Percentiles rank a stretch among this genome's conserved stretches.
phyloP scores from a whole-genome alignment of 2,888 invertebrate species.

The Pristionchus arcanus region DNA sequence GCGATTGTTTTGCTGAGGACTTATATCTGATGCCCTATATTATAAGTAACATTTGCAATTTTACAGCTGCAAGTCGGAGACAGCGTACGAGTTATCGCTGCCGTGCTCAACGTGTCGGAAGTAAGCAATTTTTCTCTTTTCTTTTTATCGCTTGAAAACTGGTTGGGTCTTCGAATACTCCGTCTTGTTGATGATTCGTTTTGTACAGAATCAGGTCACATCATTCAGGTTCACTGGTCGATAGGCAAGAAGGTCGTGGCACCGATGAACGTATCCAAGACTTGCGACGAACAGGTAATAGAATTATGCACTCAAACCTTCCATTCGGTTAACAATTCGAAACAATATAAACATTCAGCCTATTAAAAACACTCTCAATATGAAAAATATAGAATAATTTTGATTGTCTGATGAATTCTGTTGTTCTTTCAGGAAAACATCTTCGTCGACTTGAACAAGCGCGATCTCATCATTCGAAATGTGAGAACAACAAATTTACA shows the following conservation, averaged over 20 bases:
- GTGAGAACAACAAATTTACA: background rate
- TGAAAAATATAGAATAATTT: too few relatives aligned
- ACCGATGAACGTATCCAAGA: background rate
- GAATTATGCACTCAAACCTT: too few relatives aligned
- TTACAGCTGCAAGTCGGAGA: background rate
- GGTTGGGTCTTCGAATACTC: background rate
- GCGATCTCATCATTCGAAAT: constrained; percentile 25
- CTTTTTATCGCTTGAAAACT: background rate
- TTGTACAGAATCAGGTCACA: too few relatives aligned
- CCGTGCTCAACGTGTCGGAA: background rate
- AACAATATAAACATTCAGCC: too few relatives aligned
- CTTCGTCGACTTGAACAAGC: background rate
- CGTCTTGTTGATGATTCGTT: too few relatives aligned
- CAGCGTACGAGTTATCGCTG: background rate
- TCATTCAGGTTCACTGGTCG: background rate
- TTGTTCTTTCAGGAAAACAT: background rate
- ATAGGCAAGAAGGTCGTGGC: background rate
- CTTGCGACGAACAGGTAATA: background rate
- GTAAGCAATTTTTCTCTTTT: background rate
- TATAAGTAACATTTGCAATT: background rate
- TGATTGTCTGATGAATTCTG: background rate
- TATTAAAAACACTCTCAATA: too few relatives aligned
- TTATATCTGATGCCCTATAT: background rate
- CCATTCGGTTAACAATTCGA: too few relatives aligned
- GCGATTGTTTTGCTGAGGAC: background rate